Conservation (phyloP, 2,888 invertebrate genomes). For the Amorpha juglandis region DNA sequence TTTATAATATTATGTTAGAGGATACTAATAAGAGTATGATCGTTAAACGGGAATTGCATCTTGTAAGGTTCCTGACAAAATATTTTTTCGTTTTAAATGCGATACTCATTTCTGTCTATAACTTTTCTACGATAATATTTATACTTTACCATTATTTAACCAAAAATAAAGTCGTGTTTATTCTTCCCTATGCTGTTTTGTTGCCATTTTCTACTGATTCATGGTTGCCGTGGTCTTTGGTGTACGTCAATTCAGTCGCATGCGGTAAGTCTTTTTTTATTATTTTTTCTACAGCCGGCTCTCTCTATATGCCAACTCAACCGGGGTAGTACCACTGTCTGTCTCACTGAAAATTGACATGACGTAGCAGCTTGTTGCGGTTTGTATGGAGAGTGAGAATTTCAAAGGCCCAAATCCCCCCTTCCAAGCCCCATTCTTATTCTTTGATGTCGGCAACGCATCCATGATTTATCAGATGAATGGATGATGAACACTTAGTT, state of each 20-base stretch:
- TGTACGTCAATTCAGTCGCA: slow-evolving; percentile 55
- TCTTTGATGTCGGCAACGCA: no score
- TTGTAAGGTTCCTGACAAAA: slow-evolving; percentile 57
- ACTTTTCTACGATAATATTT: slow-evolving; percentile 59
- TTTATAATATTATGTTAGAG: slow-evolving; percentile 50
- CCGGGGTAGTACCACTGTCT: no score
- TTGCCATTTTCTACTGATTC: slow-evolving; percentile 62
- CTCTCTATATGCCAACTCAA: no score
- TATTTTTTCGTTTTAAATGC: slow-evolving; percentile 65
- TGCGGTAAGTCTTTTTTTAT: slow-evolving; percentile 55
- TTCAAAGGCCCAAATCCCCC: no score
- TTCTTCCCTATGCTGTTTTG: slow-evolving; percentile 61
- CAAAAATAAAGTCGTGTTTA: slow-evolving; percentile 47
- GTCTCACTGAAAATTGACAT: no score
- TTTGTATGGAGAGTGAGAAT: no score
- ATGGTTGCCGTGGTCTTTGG: slow-evolving; percentile 59
- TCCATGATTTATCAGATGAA: no score
- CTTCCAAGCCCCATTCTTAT: no score
- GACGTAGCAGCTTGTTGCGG: no score
- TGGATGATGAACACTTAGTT: no score
- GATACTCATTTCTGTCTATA: slow-evolving; percentile 65
- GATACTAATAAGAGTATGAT: slow-evolving; percentile 46
- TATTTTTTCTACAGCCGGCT: no score
- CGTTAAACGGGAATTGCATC: slow-evolving; percentile 49
- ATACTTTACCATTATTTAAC: slow-evolving; percentile 56